Conservation (phyloP, 2,797 vertebrate genomes). For the Bradypus variegatus region DNA sequence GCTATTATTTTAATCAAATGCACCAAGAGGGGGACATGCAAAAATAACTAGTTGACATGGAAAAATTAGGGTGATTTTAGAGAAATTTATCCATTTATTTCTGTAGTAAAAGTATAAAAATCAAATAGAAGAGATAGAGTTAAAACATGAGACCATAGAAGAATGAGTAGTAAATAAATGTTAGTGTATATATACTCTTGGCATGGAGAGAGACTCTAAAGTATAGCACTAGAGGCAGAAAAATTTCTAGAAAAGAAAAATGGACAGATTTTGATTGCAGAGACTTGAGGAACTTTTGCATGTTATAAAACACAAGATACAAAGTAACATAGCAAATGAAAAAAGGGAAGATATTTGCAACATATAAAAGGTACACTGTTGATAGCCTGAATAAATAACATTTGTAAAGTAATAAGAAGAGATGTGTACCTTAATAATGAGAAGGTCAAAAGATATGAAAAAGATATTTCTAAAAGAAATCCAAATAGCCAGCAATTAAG, state of each 20-base stretch:
- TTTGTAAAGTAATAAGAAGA: background rate
- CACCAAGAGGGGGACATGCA: background rate
- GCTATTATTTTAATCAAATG: background rate
- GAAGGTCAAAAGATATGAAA: background rate
- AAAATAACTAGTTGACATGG: background rate
- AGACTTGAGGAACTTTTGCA: background rate
- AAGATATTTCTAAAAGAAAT: conserved; percentile 3
- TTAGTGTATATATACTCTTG: background rate
- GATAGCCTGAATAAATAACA: background rate
- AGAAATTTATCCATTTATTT: background rate
- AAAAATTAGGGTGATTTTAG: background rate
- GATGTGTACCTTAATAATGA: background rate
- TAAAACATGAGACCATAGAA: background rate
- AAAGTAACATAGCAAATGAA: background rate
- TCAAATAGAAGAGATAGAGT: background rate
- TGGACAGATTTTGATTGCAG: background rate
- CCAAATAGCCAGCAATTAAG: background rate
- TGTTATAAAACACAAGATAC: background rate
- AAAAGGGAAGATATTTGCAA: background rate
- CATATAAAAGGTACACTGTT: background rate
- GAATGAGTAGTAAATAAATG: background rate
- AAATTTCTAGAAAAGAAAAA: background rate
- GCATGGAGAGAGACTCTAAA: background rate
- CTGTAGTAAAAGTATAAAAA: background rate
- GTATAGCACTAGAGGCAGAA: background rate